Conservation (phyloP, 2,113 vertebrate species). For the Elephantulus edwardii region DNA sequence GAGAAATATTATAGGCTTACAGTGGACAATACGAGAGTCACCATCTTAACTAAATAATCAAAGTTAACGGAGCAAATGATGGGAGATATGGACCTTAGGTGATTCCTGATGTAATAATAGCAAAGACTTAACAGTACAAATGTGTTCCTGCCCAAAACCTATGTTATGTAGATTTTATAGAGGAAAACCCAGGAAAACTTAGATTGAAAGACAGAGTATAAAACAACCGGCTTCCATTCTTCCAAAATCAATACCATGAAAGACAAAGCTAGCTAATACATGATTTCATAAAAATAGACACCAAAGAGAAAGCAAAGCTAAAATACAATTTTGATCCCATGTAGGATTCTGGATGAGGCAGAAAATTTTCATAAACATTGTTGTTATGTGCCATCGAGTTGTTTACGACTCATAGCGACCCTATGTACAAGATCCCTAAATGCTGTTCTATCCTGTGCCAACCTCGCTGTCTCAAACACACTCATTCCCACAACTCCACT, state of each 20-base stretch:
- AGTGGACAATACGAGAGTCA: not conserved
- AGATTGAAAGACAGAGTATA: not conserved
- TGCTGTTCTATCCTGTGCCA: too few species aligned
- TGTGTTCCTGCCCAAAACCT: not conserved
- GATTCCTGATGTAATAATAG: not conserved
- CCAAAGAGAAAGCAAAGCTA: not conserved
- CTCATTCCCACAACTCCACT: too few species aligned
- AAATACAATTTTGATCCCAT: not conserved
- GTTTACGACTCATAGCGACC: too few species aligned
- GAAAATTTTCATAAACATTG: not conserved
- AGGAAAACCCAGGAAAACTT: not conserved
- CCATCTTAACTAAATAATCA: not conserved
- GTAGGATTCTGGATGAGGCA: not conserved
- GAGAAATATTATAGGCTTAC: not conserved
- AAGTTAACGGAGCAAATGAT: not conserved
- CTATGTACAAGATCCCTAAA: too few species aligned
- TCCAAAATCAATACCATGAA: not conserved
- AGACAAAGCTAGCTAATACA: not conserved
- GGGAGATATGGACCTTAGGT: not conserved
- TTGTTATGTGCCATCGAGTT: too few species aligned
- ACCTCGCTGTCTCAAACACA: too few species aligned
- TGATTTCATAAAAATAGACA: not conserved
- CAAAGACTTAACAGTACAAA: rapidly evolving
- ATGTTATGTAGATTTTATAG: not conserved
- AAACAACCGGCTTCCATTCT: not conserved